Evolutionary conservation across 2,113 vertebrate species (phyloP).

Genomic region (Brachionichthys hirsutus): DNA sequence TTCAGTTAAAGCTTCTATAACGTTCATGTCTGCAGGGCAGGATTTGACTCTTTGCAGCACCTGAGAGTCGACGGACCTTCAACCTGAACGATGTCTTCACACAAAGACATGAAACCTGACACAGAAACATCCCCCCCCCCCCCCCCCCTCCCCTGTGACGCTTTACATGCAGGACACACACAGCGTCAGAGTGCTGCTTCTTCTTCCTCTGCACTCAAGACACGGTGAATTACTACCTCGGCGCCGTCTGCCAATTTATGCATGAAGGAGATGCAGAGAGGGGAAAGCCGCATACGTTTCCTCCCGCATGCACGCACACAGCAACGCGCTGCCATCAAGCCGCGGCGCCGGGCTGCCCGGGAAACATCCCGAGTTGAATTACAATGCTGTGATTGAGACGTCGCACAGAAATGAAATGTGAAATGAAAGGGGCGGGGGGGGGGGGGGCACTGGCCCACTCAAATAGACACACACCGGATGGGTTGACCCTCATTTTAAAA

Average conservation of each 20-base stretch:
- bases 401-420: conserved; percentile 34
- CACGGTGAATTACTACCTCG: conserved; percentile 33
- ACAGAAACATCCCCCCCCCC: conserved; percentile 18
- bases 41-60: conserved; percentile 41
- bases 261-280: conserved; percentile 23
- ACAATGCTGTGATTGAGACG: conserved; percentile 38
- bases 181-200: neutral
- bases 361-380: conserved; percentile 42
- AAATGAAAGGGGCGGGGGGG: conserved; percentile 32
- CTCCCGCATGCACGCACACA: neutral
- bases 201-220: conserved; percentile 17
- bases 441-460: too few relatives aligned
- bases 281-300: conserved; percentile 7
- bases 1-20: conserved; percentile 33
- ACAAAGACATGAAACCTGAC: conserved; percentile 31
- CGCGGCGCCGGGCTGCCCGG: conserved; percentile 5
- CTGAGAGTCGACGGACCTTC: conserved; percentile 18
- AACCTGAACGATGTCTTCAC: conserved; percentile 25
- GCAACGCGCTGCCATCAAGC: conserved; percentile 2
- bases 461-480: too few relatives aligned
- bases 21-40: conserved; percentile 61
- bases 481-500: conserved; percentile 5
- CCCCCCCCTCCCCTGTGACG: conserved; percentile 23
- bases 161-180: conserved; percentile 19
- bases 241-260: conserved; percentile 32